A percentile compares a stretch with the other conserved stretches of the same genome.
Evolutionary conservation across 2,888 invertebrate genomes (phyloP).

Genomic region (Polydrusus cervinus): DNA sequence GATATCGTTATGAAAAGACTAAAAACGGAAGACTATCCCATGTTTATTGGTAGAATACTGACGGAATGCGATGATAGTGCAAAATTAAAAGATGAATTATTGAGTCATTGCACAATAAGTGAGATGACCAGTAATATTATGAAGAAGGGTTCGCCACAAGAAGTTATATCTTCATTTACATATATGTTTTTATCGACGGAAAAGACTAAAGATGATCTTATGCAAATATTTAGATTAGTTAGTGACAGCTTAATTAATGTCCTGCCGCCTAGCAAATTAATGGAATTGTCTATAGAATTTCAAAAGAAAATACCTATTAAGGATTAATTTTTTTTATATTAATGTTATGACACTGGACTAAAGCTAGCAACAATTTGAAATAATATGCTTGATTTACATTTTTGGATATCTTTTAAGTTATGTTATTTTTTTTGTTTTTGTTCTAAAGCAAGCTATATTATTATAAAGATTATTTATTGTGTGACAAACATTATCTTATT

Average conservation of each 20-base stretch:
- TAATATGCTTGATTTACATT: conserved; percentile 1
- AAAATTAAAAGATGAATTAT: conserved; percentile 21
- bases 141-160: conserved; percentile 20
- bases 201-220: conserved; percentile 50
- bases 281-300: conserved; percentile 56
- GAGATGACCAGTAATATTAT: conserved; percentile 30
- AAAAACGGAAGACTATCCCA: conserved; percentile 45
- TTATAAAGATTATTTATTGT: too few relatives aligned
- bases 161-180: conserved; percentile 34
- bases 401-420: not conserved
- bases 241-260: conserved; percentile 43
- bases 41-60: conserved; percentile 54
- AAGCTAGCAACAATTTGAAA: conserved; percentile 5
- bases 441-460: too few relatives aligned
- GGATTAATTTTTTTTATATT: conserved; percentile 33
- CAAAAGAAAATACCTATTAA: conserved; percentile 54
- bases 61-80: not conserved
- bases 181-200: conserved; percentile 46
- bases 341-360: not conserved
- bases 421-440: not conserved
- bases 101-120: conserved; percentile 8
- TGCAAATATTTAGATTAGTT: conserved; percentile 58
- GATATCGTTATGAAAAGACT: conserved; percentile 55
- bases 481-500: too few relatives aligned
- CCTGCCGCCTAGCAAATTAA: conserved; percentile 53